These are phyloP conservation scores for Drosophila setifemur DNA, from an alignment of 1,140 invertebrate genomes.

Conservation along the genomic window DNA sequence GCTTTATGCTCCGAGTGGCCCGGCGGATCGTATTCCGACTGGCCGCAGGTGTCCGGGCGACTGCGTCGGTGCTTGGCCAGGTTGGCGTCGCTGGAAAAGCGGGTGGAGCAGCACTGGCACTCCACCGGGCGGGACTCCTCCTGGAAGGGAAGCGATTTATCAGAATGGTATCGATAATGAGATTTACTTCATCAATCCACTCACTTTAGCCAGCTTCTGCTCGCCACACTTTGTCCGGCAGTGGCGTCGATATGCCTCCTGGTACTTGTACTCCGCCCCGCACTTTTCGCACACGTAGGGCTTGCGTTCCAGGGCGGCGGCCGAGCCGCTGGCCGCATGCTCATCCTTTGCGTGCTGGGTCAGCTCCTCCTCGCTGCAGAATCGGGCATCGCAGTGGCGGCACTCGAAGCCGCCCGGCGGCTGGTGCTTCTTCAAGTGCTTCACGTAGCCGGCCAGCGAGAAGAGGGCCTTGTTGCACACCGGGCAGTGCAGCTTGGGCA, in stretches of 20 bases:
- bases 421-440: conserved; percentile 79
- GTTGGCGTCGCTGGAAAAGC: conserved; percentile 83
- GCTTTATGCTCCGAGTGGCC: conserved; percentile 3
- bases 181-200: neutral
- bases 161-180: fast-evolving
- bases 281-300: conserved; percentile 74
- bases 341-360: conserved; percentile 62
- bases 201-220: conserved; percentile 26
- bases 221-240: conserved; percentile 79
- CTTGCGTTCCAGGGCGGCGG: conserved; percentile 33
- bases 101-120: conserved; percentile 79
- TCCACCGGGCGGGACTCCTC: conserved; percentile 75
- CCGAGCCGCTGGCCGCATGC: conserved; percentile 20
- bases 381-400: conserved; percentile 60
- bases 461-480: conserved; percentile 73
- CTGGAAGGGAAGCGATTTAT: neutral
- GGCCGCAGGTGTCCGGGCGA: conserved; percentile 81
- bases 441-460: conserved; percentile 75
- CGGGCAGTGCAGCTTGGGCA: conserved; percentile 76
- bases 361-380: conserved; percentile 59
- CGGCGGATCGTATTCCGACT: conserved; percentile 59
- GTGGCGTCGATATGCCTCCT: conserved; percentile 69
- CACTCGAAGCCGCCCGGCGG: conserved; percentile 77
- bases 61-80: conserved; percentile 82
- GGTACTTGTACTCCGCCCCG: conserved; percentile 77